These are phyloP conservation scores for Zaprionus vittiger DNA, from an alignment of 1,140 invertebrate genomes.

Conservation along the genomic window DNA sequence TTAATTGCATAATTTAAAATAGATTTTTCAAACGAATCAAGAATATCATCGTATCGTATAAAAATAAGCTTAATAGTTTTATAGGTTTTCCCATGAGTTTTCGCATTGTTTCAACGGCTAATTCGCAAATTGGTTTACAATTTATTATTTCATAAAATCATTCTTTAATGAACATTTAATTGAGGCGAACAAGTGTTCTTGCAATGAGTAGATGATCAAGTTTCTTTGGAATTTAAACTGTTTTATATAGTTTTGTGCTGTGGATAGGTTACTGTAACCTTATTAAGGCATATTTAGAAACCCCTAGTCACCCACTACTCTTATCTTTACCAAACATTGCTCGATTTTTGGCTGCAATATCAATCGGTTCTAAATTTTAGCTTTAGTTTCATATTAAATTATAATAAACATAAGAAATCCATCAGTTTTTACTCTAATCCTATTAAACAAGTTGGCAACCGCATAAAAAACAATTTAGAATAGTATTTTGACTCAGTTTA, in stretches of 20 bases:
- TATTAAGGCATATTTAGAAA: too few relatives aligned
- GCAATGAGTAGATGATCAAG: not conserved
- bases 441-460: too few relatives aligned
- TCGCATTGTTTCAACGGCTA: not conserved
- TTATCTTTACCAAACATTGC: too few relatives aligned
- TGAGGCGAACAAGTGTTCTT: not conserved
- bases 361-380: too few relatives aligned
- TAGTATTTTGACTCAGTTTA: too few relatives aligned
- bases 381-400: too few relatives aligned
- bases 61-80: not conserved
- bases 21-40: constrained; percentile 33
- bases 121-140: not conserved
- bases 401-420: too few relatives aligned
- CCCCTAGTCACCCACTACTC: too few relatives aligned
- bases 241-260: not conserved
- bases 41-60: not conserved
- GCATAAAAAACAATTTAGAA: too few relatives aligned
- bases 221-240: not conserved
- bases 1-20: constrained; percentile 73
- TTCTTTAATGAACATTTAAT: not conserved
- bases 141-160: not conserved
- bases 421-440: too few relatives aligned
- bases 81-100: not conserved
- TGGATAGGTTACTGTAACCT: too few relatives aligned
- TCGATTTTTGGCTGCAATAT: too few relatives aligned